Conservation (phyloP, 2,113 vertebrate species). For the Cnemophilus loriae region DNA sequence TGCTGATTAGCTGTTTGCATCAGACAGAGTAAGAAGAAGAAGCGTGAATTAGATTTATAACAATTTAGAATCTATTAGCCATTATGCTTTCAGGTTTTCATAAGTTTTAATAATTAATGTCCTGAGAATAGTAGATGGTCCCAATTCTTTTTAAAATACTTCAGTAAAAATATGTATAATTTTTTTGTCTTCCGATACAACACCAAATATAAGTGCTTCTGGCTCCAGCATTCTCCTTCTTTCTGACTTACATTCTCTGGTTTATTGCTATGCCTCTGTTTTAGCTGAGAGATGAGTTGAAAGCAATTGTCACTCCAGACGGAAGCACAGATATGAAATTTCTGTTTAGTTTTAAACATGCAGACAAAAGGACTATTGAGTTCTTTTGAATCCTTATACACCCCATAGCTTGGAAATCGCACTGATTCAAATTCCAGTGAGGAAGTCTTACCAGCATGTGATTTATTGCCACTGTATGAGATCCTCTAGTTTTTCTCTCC, state of each 20-base stretch:
- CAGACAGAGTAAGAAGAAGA: background rate
- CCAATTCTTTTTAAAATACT: constrained; percentile 12
- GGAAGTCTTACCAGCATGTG: background rate
- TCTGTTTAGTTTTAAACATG: background rate
- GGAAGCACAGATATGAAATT: background rate
- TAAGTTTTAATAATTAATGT: constrained; percentile 48
- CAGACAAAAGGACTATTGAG: background rate
- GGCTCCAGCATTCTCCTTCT: background rate
- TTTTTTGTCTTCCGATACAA: background rate
- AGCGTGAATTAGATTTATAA: background rate
- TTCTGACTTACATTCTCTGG: background rate
- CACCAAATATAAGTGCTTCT: constrained; percentile 23
- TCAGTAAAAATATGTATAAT: background rate
- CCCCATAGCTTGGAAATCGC: background rate
- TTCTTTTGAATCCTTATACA: background rate
- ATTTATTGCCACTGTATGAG: background rate
- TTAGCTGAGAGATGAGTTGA: background rate
- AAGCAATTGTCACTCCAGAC: background rate
- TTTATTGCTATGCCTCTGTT: background rate
- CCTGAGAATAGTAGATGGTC: constrained; percentile 15
- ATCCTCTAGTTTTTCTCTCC: background rate
- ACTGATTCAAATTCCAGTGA: background rate
- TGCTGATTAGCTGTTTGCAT: background rate
- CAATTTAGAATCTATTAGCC: background rate
- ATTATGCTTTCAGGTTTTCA: background rate